Base-by-base conservation (phyloP, 2,797 vertebrate genomes). In the Loriculus beryllinus region DNA sequence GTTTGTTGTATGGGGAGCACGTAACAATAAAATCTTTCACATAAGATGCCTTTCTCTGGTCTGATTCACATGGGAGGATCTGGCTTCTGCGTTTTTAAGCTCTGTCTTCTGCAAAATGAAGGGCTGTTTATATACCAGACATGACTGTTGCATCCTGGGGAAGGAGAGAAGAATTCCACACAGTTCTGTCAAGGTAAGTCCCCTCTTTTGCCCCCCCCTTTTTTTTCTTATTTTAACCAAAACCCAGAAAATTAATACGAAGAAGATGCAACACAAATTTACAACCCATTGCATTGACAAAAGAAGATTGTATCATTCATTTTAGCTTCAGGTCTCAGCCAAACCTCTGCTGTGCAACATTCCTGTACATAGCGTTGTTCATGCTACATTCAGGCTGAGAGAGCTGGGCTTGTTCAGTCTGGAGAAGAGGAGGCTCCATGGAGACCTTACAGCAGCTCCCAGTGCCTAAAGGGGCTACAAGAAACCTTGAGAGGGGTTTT, bases 1-100 rank as follows among this genome's bases (percentile, higher is more conserved):
- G 98, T 98, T 98, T 98, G 98, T 98, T 98, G 98, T 98, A 98
- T 97, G 98, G 98, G 98, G 98, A 99, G 98, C 98, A 98, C 97
- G 97, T 98, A 98, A 98, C 97, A 99, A 99, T 99, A 99, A 99
- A 99, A 85, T 95, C 69, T 49, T 82, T 65, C 88, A 80, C 33
- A 6, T 86, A 70, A 70, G 5, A 64, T n/a, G 64, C 26, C 40
- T 80, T 91, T 26, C 52, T 86, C 69, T 60, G n/a, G 5, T 42
- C n/a, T 75, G 33, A 29, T 52, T 83, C 13, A 1, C 2, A 0
- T 10, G 16, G 19, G 13, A 48, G 19, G 15, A 20, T 19, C 29
- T 54, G 67, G 23, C 18, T 81, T 80, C 42, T 77, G 45, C 12
- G 3, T 31, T 48, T 45, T 37, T 17, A 11, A 42, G 21, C 5